Evolutionary conservation across 2,797 vertebrate species (phyloP).

Genomic region (Podargus strigoides): DNA sequence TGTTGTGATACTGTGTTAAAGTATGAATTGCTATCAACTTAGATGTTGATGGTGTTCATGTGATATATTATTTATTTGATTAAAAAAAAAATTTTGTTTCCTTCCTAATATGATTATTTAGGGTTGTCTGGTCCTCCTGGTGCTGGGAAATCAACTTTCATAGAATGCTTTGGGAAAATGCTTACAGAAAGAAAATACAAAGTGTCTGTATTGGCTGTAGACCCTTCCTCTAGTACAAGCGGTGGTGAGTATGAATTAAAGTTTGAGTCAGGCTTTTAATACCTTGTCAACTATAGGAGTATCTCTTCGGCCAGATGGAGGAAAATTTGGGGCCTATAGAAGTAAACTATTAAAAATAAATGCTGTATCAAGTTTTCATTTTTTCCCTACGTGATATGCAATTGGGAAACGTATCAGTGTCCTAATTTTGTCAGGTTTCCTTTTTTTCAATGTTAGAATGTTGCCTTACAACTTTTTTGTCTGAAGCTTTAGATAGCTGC

Average conservation of each 20-base stretch:
- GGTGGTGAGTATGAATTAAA: slow-evolving; percentile 81
- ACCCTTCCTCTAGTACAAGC: slow-evolving; percentile 94
- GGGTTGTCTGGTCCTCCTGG: slow-evolving; percentile 96
- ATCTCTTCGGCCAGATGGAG: background rate
- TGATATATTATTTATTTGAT: background rate
- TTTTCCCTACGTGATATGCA: rapidly evolving
- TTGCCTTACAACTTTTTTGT: background rate
- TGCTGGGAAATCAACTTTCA: slow-evolving; percentile 96
- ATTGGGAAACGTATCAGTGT: background rate
- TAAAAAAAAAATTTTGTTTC: background rate
- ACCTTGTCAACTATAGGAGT: background rate
- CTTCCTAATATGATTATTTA: slow-evolving; percentile 36
- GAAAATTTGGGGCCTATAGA: background rate
- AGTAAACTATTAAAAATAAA: background rate
- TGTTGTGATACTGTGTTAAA: background rate
- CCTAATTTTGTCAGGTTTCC: background rate
- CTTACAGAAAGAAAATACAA: slow-evolving; percentile 88
- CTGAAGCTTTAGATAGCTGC: background rate
- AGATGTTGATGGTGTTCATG: background rate
- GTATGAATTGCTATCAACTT: background rate
- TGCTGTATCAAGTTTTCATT: background rate
- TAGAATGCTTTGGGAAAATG: slow-evolving; percentile 97
- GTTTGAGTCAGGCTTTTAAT: background rate
- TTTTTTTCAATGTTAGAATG: background rate
- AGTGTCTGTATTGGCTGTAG: slow-evolving; percentile 93